Evolutionary conservation across 2,113 vertebrate species (phyloP), one percentile per base, ranked within the genome.

Genomic region (Fulmarus glacialis): DNA sequence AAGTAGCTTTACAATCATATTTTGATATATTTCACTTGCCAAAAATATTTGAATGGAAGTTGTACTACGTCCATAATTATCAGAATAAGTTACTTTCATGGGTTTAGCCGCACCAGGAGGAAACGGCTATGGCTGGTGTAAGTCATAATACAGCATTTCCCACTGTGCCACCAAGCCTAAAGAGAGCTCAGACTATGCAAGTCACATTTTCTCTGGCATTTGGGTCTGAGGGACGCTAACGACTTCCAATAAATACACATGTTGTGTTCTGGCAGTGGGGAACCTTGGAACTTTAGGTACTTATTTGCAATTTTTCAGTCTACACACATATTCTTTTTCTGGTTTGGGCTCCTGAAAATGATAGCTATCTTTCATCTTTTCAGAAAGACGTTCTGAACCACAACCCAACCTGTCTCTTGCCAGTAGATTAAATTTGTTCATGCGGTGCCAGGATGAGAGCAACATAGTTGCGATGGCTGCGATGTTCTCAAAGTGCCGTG

Each of bases 261-360:
- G 18, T 24, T 84, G 29, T 71, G 21, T 88, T 92, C 36, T 6
- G 2, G 67, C 53, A 77, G 36, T 23, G 64, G 58, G 64, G 59
- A 81, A 86, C 73, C 29, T 90, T 96, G 81, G 91, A 87, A 91
- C 40, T 8, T 23, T 67, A 82, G 18, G 27, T 78, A 71, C 22
- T 75, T 88, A 91, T 66, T 93, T 91, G 63, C 48, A 90, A 26
- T 95, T 95, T 97, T 94, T 91, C 88, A 95, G 84, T 68, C 73
- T 87, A 86, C 45, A 83, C 17, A 15, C 11, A 4, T 47, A 30
- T 40, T 75, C 8, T 32, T 83, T 68, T 91, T 47, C 66, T 88
- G 55, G 71, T 96, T 84, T 88, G 73, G 36, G 59, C 36, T 93
- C 63, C 66, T 93, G 63, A 88, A 92, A 91, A 90, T 24, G 12